Evolutionary conservation across 2,113 vertebrate species (phyloP).

Genomic region (Carassius gibelio): DNA sequence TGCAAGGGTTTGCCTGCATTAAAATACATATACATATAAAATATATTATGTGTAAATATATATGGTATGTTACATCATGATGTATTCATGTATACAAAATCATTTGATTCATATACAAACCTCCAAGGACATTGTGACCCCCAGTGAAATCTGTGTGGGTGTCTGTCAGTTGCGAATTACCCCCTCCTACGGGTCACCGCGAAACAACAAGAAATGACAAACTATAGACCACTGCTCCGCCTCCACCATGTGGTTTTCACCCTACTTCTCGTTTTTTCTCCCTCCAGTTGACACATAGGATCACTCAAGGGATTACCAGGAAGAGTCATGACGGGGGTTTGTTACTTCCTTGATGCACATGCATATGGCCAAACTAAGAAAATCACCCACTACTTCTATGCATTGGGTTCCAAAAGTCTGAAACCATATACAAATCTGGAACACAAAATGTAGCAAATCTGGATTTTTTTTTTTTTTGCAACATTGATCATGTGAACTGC

Average conservation of each 20-base stretch:
- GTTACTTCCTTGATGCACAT: not conserved
- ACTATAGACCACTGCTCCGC: not conserved
- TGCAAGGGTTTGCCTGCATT: too few species aligned
- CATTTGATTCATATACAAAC: not conserved
- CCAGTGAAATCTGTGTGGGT: not conserved
- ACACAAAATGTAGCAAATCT: not conserved
- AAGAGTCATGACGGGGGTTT: not conserved
- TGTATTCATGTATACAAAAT: not conserved
- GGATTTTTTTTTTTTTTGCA: not conserved
- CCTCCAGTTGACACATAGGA: not conserved
- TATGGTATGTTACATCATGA: not conserved
- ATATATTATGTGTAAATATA: not conserved
- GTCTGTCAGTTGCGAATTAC: not conserved
- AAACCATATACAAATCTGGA: not conserved
- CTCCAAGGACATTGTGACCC: not conserved
- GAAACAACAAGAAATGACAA: conserved; percentile 27
- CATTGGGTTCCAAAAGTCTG: not conserved
- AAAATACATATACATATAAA: not conserved
- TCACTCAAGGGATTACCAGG: conserved; percentile 3
- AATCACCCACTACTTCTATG: not conserved
- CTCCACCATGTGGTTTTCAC: not conserved
- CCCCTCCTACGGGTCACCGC: conserved; percentile 1
- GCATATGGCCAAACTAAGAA: not conserved
- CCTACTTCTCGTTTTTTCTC: not conserved
- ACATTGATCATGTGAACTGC: not conserved